Evolutionary conservation across 2,888 invertebrate genomes (phyloP), one percentile per base, ranked within the genome.

Genomic region (Aspidapion aeneum): DNA sequence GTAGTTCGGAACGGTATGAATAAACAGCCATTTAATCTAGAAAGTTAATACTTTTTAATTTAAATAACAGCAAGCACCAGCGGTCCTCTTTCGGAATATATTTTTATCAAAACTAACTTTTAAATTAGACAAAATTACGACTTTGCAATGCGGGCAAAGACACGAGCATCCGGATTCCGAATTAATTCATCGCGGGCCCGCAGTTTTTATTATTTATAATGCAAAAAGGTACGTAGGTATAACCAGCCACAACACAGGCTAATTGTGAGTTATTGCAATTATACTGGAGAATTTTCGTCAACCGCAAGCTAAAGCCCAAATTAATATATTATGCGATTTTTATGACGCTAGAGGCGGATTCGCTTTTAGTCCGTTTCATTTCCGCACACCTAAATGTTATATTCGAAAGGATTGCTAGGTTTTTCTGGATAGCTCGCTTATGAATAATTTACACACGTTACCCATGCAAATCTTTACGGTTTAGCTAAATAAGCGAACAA

Each of bases 91-190:
- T 19, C 58, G 54, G 21, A 62, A 62, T 62, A 58, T 55, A 62
- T 62, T 62, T 62, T 62, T 62, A 62, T 62, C 62, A 71, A 70
- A 70, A 70, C 71, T 68, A 72, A 77, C 74, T 76, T 75, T 73
- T 73, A 75, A 76, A 77, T 77, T 76, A 75, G 77, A 76, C 75
- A 75, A 77, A 77, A 75, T 75, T 75, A 70, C 70, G 75, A 75
- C 74, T 71, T 76, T 75, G 58, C 61, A 50, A 61, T 55, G 19
- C 49, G 56, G 18, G 21, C 56, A 61, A 51, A 49, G 21, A 35
- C 35, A 35, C 35, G 35, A 35, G 35, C 35, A 35, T 35, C 56
- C 61, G 61, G 56, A 61, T 61, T 50, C 51, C 49, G 21, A 61
- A 61, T 61, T 61, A 61, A 61, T 61, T 61, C 56, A 55, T 55